These are phyloP conservation scores for Pampus argenteus DNA, from an alignment of 2,797 vertebrate genomes.

Conservation along the genomic window DNA sequence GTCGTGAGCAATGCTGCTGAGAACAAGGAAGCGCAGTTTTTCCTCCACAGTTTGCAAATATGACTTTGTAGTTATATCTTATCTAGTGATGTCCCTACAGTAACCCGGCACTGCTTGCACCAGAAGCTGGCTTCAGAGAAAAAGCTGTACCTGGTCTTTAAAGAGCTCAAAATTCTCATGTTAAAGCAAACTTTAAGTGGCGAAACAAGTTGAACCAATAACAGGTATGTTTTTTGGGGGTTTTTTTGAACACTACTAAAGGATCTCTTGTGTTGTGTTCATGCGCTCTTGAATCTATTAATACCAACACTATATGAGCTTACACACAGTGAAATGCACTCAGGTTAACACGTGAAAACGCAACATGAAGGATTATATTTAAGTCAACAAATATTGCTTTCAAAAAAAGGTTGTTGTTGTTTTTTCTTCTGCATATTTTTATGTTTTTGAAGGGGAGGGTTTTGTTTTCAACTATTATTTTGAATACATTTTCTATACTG, in stretches of 20 bases:
- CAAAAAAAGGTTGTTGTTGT: no score
- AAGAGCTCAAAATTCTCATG: background rate
- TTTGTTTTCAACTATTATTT: conserved; percentile 16
- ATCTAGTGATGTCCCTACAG: no score
- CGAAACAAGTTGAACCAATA: background rate
- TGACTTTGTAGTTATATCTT: no score
- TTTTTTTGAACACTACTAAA: background rate
- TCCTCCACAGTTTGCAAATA: no score
- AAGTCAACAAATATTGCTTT: no score
- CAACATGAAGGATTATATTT: conserved; percentile 4
- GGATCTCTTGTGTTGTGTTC: background rate
- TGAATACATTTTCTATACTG: conserved; percentile 1
- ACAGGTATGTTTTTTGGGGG: background rate
- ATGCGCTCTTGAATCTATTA: background rate
- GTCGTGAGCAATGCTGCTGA: no score
- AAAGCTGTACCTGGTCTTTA: no score
- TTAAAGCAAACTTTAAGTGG: background rate
- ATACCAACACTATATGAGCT: background rate
- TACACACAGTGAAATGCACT: background rate
- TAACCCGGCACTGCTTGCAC: no score
- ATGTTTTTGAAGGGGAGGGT: conserved; percentile 22
- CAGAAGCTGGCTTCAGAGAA: no score
- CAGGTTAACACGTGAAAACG: background rate
- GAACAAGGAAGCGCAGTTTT: no score
- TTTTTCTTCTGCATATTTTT: background rate